Evolutionary conservation across 2,797 vertebrate species (phyloP), one percentile per base, ranked within the genome.

Genomic region (Benthosema pterotum): DNA sequence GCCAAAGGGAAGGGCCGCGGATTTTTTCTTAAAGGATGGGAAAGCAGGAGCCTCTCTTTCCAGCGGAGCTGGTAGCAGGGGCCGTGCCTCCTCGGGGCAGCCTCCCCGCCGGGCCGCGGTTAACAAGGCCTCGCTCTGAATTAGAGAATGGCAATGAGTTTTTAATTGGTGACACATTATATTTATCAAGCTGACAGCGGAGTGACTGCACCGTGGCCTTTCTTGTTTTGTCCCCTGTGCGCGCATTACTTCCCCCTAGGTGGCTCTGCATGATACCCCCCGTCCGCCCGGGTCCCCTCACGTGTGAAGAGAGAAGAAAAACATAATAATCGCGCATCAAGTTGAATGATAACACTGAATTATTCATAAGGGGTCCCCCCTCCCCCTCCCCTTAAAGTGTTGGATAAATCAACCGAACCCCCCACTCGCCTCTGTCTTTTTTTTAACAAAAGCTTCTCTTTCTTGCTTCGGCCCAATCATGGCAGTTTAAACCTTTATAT

Each of bases 141-240:
- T 94, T 92, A 75, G 91, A 92, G 94, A 95, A 94, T 91, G 91
- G 92, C 93, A 94, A 96, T 91, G 95, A 95, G 95, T 90, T 94
- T 96, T 96, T 96, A 97, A 97, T 97, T 96, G 94, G 94, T 94
- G 94, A 96, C 94, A 96, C 93, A 92, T 97, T 96, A 95, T 95
- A 96, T 97, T 96, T 95, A 96, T 96, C 94, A 94, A 93, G 85
- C 91, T 96, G 96, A 95, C 94, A 94, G 94, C 86, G 4, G 85
- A 93, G 91, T 90, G 83, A 88, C 91, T 89, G 91, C 84, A 60
- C 85, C 8, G 84, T 87, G 84, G 86, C 88, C 93, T 92, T 89
- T 93, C 92, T 93, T 93, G 90, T 94, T 93, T 94, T 93, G 93
- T 93, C 91, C 94, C 94, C 92, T 93, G 92, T 78, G 90, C 83